A percentile compares a stretch with the other conserved stretches of the same genome.
phyloP scores from a whole-genome alignment of 2,797 vertebrate genomes.

The Pitangus sulphuratus region DNA sequence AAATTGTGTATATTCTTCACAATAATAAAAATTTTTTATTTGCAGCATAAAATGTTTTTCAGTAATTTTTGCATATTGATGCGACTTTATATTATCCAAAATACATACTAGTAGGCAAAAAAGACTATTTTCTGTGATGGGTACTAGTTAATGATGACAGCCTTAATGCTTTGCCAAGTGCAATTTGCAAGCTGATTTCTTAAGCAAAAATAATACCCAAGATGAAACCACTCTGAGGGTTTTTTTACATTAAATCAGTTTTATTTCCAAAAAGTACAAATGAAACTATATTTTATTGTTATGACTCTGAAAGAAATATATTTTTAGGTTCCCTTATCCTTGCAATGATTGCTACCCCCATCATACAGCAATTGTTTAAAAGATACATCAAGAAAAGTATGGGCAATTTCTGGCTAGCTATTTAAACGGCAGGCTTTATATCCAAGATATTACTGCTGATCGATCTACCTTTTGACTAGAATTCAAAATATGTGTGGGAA shows the following conservation, averaged over 20 bases:
- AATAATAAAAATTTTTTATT: slow-evolving; percentile 28
- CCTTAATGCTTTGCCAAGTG: slow-evolving; percentile 38
- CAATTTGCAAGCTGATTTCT: slow-evolving; percentile 57
- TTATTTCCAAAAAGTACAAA: slow-evolving; percentile 59
- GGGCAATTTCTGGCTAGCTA: slow-evolving; percentile 56
- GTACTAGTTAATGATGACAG: slow-evolving; percentile 50
- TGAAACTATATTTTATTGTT: slow-evolving; percentile 52
- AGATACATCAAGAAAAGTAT: slow-evolving; percentile 44
- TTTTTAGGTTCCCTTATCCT: slow-evolving; percentile 49
- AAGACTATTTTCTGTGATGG: slow-evolving; percentile 51
- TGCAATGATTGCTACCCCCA: slow-evolving; percentile 34
- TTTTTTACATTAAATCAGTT: slow-evolving; percentile 58
- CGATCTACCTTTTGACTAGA: slow-evolving; percentile 33
- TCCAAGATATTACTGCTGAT: slow-evolving; percentile 39
- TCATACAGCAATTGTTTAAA: slow-evolving; percentile 67
- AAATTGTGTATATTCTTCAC: neutral
- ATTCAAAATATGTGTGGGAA: slow-evolving; percentile 38
- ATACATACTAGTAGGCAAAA: slow-evolving; percentile 35
- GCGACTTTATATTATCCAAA: slow-evolving; percentile 27
- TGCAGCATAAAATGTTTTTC: slow-evolving; percentile 25
- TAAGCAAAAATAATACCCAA: slow-evolving; percentile 65
- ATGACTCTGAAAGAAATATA: slow-evolving; percentile 55
- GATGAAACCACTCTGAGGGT: slow-evolving; percentile 14
- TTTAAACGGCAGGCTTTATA: slow-evolving; percentile 32
- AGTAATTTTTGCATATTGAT: slow-evolving; percentile 11